Conservation (phyloP, 2,113 vertebrate genomes). For the Brachyistius frenatus region DNA sequence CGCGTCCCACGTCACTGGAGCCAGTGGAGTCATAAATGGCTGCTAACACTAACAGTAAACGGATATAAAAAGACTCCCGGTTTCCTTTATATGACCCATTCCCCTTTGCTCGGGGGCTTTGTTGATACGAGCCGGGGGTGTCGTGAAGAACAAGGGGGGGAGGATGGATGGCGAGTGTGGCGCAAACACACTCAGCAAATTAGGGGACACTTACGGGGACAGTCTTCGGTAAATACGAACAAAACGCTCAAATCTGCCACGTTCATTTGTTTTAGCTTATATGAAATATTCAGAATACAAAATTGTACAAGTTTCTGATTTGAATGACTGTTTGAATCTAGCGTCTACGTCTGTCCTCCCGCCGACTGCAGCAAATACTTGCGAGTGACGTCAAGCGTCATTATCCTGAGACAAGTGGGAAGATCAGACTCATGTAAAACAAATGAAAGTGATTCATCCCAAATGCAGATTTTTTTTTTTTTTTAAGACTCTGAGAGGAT, state of each 20-base stretch:
- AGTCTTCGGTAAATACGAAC: not conserved
- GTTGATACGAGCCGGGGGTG: slow-evolving; percentile 66
- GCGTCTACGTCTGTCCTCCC: not conserved
- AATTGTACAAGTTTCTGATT: not conserved
- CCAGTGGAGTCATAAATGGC: slow-evolving; percentile 81
- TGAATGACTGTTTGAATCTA: not conserved
- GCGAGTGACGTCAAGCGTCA: slow-evolving; percentile 8
- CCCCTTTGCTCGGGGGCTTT: slow-evolving; percentile 66
- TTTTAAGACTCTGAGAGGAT: slow-evolving; percentile 15
- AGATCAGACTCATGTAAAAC: slow-evolving; percentile 32
- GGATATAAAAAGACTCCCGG: slow-evolving; percentile 80
- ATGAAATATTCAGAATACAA: not conserved
- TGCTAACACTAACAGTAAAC: slow-evolving; percentile 83
- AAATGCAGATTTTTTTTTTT: slow-evolving; percentile 15
- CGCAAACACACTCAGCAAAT: not conserved
- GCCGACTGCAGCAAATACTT: slow-evolving; percentile 8
- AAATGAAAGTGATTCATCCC: slow-evolving; percentile 49
- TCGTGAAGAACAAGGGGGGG: slow-evolving; percentile 11
- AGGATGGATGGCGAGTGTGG: slow-evolving; percentile 38
- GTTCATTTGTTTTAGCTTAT: not conserved
- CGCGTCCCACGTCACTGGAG: slow-evolving; percentile 79
- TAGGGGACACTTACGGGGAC: not conserved
- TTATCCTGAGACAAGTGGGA: slow-evolving; percentile 40
- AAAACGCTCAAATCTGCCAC: too few species aligned
- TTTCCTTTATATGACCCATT: slow-evolving; percentile 79